Conservation (phyloP, 1,140 invertebrate species). For the Diorhabda carinulata region DNA sequence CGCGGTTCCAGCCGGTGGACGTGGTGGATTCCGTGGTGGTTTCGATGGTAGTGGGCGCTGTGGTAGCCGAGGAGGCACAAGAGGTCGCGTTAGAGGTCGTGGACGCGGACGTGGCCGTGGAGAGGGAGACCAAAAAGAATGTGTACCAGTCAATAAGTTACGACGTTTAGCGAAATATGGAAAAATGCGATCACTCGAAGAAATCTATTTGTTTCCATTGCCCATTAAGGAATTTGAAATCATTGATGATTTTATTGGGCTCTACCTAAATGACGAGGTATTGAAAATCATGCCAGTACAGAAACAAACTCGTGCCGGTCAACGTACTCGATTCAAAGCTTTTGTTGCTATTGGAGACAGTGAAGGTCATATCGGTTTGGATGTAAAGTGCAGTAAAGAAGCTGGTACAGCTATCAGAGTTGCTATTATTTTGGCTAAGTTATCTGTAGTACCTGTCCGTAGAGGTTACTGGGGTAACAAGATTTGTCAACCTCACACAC, state of each 20-base stretch:
- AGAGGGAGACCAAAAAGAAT: conserved; percentile 96
- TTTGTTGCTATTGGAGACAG: conserved; percentile 94
- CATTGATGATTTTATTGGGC: conserved; percentile 94
- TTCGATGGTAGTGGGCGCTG: not conserved
- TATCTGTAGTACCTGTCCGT: conserved; percentile 96
- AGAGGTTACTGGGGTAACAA: conserved; percentile 99
- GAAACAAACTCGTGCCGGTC: conserved; percentile 99
- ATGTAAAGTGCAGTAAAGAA: conserved; percentile 99
- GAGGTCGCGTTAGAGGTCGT: conserved; percentile 65
- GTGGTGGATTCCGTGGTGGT: not conserved
- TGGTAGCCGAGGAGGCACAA: not conserved
- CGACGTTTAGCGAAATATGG: conserved; percentile 94
- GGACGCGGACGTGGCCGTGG: conserved; percentile 82
- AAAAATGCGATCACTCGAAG: conserved; percentile 93
- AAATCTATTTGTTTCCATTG: conserved; percentile 97
- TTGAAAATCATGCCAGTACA: conserved; percentile 99
- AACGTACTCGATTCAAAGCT: conserved; percentile 97
- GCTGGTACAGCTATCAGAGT: conserved; percentile 99
- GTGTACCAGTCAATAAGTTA: conserved; percentile 97
- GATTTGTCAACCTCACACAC: conserved; percentile 98
- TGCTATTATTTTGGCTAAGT: conserved; percentile 96
- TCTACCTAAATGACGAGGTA: conserved; percentile 91
- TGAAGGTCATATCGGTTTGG: conserved; percentile 98
- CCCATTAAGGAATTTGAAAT: conserved; percentile 99
- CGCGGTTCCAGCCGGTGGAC: too few species aligned